Conservation (phyloP, 2,797 vertebrate species). For the Clarias pachynema region DNA sequence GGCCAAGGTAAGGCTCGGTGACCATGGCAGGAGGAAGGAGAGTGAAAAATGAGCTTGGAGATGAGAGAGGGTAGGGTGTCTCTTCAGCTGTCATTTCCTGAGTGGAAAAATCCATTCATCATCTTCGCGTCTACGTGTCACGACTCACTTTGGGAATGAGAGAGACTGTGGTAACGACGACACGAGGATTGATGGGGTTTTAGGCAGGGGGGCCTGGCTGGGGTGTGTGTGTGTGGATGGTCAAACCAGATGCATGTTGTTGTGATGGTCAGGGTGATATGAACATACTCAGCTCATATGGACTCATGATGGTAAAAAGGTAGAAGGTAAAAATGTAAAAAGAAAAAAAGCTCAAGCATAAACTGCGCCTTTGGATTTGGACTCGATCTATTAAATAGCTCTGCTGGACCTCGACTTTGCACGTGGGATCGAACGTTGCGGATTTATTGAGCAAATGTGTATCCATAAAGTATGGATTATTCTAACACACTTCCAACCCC, state of each 20-base stretch:
- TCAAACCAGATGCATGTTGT: constrained; percentile 76
- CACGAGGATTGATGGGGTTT: constrained; percentile 78
- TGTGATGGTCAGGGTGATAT: constrained; percentile 66
- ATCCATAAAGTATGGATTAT: constrained; percentile 6
- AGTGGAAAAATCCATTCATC: constrained; percentile 80
- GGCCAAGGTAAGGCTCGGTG: constrained; percentile 54
- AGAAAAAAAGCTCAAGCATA: constrained; percentile 1
- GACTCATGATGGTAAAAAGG: constrained; percentile 38
- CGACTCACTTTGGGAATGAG: constrained; percentile 74
- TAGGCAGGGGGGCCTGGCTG: constrained; percentile 67
- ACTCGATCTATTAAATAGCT: neutral
- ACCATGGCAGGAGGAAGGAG: constrained; percentile 65
- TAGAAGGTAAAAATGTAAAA: constrained; percentile 33
- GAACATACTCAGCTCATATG: constrained; percentile 50
- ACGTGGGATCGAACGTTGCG: neutral
- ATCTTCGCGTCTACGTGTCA: constrained; percentile 76
- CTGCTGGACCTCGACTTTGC: constrained; percentile 8
- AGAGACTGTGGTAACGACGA: constrained; percentile 75
- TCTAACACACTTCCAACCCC: neutral
- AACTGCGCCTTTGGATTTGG: neutral
- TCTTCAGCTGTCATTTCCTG: constrained; percentile 72
- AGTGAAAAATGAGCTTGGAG: constrained; percentile 71
- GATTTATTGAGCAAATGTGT: neutral
- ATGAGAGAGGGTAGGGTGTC: constrained; percentile 72
- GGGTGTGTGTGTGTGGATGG: constrained; percentile 63